These are phyloP conservation scores for Lophius piscatorius DNA, from an alignment of 2,113 vertebrate species.

Conservation along the genomic window DNA sequence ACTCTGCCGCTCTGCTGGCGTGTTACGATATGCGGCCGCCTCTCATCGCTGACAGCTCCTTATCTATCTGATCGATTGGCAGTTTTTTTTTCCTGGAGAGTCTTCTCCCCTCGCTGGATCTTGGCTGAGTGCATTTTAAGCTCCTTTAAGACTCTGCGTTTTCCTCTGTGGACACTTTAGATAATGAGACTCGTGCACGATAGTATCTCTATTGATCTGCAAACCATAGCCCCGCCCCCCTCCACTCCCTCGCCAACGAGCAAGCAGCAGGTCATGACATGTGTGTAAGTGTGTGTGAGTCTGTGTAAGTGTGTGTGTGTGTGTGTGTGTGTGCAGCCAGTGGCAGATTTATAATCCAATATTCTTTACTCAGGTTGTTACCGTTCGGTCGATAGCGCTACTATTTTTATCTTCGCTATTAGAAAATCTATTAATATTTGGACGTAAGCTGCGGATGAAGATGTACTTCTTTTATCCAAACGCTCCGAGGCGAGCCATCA, in stretches of 20 bases:
- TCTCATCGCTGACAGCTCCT: constrained; percentile 45
- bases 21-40: constrained; percentile 8
- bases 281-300: constrained; percentile 21
- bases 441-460: not conserved
- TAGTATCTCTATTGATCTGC: constrained; percentile 38
- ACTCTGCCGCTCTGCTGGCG: not conserved
- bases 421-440: constrained; percentile 38
- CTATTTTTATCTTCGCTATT: constrained; percentile 38
- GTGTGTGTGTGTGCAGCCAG: not conserved
- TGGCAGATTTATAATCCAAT: constrained; percentile 58
- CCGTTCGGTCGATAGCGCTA: constrained; percentile 8
- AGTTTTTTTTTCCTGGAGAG: not conserved
- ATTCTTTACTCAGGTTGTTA: constrained; percentile 26
- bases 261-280: constrained; percentile 47
- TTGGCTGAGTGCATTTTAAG: constrained; percentile 26
- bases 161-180: constrained; percentile 58
- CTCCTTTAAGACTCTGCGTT: constrained; percentile 37
- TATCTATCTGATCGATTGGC: constrained; percentile 30
- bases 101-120: constrained; percentile 22
- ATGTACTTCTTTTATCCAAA: constrained; percentile 8
- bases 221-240: not conserved
- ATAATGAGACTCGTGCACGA: constrained; percentile 55
- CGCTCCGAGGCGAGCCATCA: constrained; percentile 12
- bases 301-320: constrained; percentile 10
- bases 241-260: not conserved